Percentiles rank a stretch among this genome's conserved stretches.
These are phyloP conservation scores for Heteromyza rotundicornis DNA, from an alignment of 2,888 invertebrate genomes.

Conservation along the genomic window DNA sequence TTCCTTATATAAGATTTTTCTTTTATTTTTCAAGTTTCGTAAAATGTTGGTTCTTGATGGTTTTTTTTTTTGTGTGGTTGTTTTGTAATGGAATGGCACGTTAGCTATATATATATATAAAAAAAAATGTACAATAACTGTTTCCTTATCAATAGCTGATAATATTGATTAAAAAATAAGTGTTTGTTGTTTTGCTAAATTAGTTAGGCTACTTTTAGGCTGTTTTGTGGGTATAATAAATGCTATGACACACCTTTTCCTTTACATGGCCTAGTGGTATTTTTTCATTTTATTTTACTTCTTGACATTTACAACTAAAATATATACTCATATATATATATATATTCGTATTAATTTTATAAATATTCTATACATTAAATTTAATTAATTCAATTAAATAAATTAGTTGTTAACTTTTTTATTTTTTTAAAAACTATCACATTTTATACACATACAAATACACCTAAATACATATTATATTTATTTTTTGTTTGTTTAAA, in stretches of 20 bases:
- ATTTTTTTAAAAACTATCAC: conserved; percentile 46
- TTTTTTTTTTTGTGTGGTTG: conserved; percentile 24
- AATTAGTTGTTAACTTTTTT: conserved; percentile 17
- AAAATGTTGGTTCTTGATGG: conserved; percentile 22
- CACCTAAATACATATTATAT: conserved; percentile 23
- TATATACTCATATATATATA: neutral
- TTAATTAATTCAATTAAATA: neutral
- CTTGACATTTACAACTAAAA: neutral
- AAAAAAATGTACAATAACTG: neutral
- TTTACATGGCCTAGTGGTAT: conserved; percentile 48
- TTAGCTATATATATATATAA: conserved; percentile 26
- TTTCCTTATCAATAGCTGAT: neutral
- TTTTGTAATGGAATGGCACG: conserved; percentile 52
- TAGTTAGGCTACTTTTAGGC: conserved; percentile 46
- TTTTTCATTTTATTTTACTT: too few relatives aligned
- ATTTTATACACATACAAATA: conserved; percentile 33
- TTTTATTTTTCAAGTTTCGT: conserved; percentile 37
- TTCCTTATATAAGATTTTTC: too few relatives aligned
- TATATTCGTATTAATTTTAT: neutral
- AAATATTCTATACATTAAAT: neutral
- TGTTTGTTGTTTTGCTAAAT: neutral
- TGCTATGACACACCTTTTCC: conserved; percentile 58
- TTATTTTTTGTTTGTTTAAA: too few relatives aligned
- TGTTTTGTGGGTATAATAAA: conserved; percentile 52
- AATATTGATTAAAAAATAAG: neutral